Base-by-base conservation (phyloP, 1,140 invertebrate species). In the Heliconius congener region DNA sequence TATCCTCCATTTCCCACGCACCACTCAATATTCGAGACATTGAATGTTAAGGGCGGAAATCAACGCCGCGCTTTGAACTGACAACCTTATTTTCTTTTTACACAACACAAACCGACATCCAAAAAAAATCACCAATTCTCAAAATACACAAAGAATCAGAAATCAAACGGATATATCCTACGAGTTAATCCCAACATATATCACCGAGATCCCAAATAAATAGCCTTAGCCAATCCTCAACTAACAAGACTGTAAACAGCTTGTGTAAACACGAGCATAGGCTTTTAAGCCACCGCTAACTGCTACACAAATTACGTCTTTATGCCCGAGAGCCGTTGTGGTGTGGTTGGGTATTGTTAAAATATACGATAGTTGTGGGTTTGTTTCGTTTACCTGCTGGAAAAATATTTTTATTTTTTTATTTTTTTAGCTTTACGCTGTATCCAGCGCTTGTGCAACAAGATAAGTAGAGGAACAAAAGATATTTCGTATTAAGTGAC, bases 301-400 rank as follows among this genome's bases (percentile, higher is more conserved):
- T 85, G 84, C 81, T 84, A 82, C 86, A 89, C 89, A 89, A 88
- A 90, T 90, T 89, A 90, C 83, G 85, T 82, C 84, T 87, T 84
- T 85, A 84, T 85, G 83, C 85, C 81, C 85, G 3, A 30, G 19
- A n/a, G 5, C 27, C 11, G 3, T 66, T 66, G 60, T 66, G 3
- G 60, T 16, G 9, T 8, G 9, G 60, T 27, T 27, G 60, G 11
- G 11, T 0, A 66, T 27, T 27, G 60, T 66, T 8, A 8, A 66
- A 5, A 27, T 13, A 66, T 27, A 13, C 11, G 60, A 16, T 5
- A 30, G 27, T 30, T 30, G 11, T 66, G 5, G 27, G 60, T 66
- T 66, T 13, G 4, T 30, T 30, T 66, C 1, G 3, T 27, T 30
- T 16, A 13, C 6, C 34, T 34, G 5, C 0, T 1, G 23, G 57